Percentiles rank a stretch among this genome's conserved stretches.
Conservation (phyloP, 2,113 vertebrate species). For the Pelecanoides urinatrix region DNA sequence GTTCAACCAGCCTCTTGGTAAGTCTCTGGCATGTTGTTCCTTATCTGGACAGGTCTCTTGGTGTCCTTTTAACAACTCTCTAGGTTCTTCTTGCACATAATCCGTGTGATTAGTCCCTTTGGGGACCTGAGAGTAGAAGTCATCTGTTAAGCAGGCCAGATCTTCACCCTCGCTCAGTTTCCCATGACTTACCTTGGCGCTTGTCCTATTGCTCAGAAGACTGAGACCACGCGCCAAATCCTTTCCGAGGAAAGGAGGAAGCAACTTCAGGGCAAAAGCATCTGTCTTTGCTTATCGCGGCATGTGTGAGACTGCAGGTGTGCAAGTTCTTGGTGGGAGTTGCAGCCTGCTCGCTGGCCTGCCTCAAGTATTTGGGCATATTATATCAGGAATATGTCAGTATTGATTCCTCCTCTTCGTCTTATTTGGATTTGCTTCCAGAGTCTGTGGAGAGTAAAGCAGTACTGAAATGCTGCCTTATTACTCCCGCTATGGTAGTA, state of each 20-base stretch:
- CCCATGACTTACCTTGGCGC: neutral
- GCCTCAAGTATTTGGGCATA: fast-evolving
- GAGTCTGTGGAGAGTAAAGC: neutral
- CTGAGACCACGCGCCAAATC: fast-evolving
- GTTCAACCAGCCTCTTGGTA: neutral
- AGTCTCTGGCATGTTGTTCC: neutral
- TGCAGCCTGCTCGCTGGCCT: neutral
- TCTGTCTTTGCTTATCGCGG: neutral
- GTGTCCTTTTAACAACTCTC: neutral
- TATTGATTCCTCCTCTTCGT: neutral
- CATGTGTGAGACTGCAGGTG: neutral
- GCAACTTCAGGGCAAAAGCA: neutral
- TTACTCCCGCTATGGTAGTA: neutral
- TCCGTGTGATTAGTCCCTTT: neutral
- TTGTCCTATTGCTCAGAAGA: neutral
- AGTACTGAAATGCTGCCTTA: neutral
- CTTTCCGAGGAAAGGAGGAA: neutral
- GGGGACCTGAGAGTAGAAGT: neutral
- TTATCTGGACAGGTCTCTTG: neutral
- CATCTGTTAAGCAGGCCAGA: neutral
- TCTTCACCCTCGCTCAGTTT: neutral
- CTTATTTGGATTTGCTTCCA: neutral
- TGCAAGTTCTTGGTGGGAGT: neutral
- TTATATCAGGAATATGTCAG: neutral
- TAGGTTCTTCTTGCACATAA: neutral